Percentiles rank a stretch among this genome's conserved stretches.
These are phyloP conservation scores for Danio kyathit DNA, from an alignment of 2,797 vertebrate species.

Conservation along the genomic window DNA sequence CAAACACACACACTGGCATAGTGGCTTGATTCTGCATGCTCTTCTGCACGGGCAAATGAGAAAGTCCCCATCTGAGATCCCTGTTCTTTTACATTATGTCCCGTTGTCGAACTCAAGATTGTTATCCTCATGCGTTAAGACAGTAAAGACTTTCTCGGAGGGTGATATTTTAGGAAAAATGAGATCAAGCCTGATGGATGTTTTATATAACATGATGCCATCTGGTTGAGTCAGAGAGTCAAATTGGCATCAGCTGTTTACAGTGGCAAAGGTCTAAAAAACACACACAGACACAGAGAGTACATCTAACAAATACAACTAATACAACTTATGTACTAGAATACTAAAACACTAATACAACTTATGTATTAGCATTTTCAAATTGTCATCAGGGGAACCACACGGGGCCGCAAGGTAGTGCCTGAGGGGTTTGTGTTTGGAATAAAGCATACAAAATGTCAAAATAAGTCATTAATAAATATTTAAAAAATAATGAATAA, in stretches of 20 bases:
- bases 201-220: constrained; percentile 35
- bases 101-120: not conserved
- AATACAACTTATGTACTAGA: too few relatives aligned
- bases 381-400: too few relatives aligned
- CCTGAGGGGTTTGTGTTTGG: too few relatives aligned
- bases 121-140: constrained; percentile 30
- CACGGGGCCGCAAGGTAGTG: too few relatives aligned
- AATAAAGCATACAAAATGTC: too few relatives aligned
- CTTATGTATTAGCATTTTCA: too few relatives aligned
- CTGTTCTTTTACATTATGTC: constrained; percentile 13
- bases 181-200: constrained; percentile 30
- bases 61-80: constrained; percentile 24
- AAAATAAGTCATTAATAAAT: too few relatives aligned
- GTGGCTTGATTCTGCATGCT: constrained; percentile 26
- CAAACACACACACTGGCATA: constrained; percentile 17
- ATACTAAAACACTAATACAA: too few relatives aligned
- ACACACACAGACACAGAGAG: not conserved
- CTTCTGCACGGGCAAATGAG: not conserved
- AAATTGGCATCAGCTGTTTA: constrained; percentile 18
- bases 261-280: constrained; percentile 8
- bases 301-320: too few relatives aligned
- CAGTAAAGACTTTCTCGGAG: constrained; percentile 10
- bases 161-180: constrained; percentile 33
- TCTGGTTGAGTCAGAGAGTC: constrained; percentile 30
- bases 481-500: too few relatives aligned